These are phyloP conservation scores for Anser cygnoides DNA, from an alignment of 2,113 vertebrate species.

Conservation along the genomic window DNA sequence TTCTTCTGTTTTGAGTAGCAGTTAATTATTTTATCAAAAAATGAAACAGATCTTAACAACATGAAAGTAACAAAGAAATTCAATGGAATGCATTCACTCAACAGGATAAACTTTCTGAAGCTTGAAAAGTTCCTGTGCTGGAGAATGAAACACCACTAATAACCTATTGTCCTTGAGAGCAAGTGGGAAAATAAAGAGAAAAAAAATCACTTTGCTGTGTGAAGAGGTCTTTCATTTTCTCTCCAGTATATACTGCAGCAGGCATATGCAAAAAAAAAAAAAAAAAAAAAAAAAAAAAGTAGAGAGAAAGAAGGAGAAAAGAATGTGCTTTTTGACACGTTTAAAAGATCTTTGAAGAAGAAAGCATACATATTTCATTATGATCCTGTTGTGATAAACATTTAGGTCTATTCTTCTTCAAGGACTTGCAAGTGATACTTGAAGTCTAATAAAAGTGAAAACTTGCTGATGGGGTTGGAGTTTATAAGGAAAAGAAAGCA, in stretches of 20 bases:
- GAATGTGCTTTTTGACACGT: not conserved
- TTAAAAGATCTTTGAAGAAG: slow-evolving; percentile 9
- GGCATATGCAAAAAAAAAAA: not conserved
- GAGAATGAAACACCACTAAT: slow-evolving; percentile 46
- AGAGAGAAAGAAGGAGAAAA: not conserved
- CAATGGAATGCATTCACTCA: slow-evolving; percentile 5
- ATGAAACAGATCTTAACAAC: not conserved
- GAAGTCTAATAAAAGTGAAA: not conserved
- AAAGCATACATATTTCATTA: not conserved
- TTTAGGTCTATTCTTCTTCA: not conserved
- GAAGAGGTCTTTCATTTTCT: slow-evolving; percentile 1
- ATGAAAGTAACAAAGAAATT: slow-evolving; percentile 32
- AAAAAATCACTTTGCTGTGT: not conserved
- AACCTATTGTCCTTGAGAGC: slow-evolving; percentile 38
- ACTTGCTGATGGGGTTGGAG: not conserved
- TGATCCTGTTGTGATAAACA: not conserved
- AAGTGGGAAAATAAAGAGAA: slow-evolving; percentile 9
- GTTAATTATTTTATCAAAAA: slow-evolving; percentile 53
- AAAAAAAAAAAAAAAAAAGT: not conserved
- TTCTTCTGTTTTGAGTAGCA: slow-evolving; percentile 15
- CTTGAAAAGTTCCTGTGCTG: slow-evolving; percentile 11
- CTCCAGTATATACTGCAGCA: not conserved
- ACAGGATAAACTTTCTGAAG: slow-evolving; percentile 33
- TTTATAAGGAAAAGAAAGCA: not conserved
- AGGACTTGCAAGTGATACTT: not conserved